phyloP scores from a whole-genome alignment of 1,140 invertebrate genomes.

The Pomphorhynchus laevis region DNA sequence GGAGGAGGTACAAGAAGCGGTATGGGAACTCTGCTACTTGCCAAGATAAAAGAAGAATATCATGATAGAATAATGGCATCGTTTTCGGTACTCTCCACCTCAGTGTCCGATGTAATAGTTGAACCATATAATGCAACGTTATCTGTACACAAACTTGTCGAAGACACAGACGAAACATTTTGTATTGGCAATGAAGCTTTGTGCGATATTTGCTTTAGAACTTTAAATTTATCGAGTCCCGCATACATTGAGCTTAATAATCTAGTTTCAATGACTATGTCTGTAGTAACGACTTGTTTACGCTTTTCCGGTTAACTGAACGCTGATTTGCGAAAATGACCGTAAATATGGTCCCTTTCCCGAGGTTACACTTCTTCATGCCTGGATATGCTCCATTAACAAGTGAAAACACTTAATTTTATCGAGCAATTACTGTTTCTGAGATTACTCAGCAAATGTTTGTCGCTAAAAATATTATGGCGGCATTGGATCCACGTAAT shows the following conservation, averaged over 20 bases:
- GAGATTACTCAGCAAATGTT: conserved; percentile 7
- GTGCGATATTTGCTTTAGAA: conserved; percentile 40
- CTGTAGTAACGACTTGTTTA: conserved; percentile 12
- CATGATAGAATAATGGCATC: conserved; percentile 23
- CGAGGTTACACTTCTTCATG: conserved; percentile 13
- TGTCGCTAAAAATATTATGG: conserved; percentile 25
- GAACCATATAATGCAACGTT: conserved; percentile 39
- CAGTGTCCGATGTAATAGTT: conserved; percentile 33
- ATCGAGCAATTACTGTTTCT: conserved; percentile 2
- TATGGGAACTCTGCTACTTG: conserved; percentile 38
- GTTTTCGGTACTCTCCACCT: conserved; percentile 22
- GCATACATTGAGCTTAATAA: conserved; percentile 11
- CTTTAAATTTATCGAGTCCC: conserved; percentile 12
- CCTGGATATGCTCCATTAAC: conserved; percentile 12
- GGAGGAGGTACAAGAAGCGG: conserved; percentile 48
- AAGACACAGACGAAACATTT: conserved; percentile 38
- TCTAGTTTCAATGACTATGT: conserved; percentile 8
- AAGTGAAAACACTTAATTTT: conserved; percentile 28
- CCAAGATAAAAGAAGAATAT: conserved; percentile 21
- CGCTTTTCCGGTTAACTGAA: conserved; percentile 12
- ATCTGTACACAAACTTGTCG: conserved; percentile 32
- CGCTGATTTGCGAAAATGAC: conserved; percentile 12
- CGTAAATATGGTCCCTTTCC: conserved; percentile 14
- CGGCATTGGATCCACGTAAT: conserved; percentile 32
- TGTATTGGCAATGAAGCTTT: conserved; percentile 46